A percentile compares a stretch with the other conserved stretches of the same genome.
phyloP scores from a whole-genome alignment of 2,113 vertebrate genomes.

The Cephalopterus ornatus region DNA sequence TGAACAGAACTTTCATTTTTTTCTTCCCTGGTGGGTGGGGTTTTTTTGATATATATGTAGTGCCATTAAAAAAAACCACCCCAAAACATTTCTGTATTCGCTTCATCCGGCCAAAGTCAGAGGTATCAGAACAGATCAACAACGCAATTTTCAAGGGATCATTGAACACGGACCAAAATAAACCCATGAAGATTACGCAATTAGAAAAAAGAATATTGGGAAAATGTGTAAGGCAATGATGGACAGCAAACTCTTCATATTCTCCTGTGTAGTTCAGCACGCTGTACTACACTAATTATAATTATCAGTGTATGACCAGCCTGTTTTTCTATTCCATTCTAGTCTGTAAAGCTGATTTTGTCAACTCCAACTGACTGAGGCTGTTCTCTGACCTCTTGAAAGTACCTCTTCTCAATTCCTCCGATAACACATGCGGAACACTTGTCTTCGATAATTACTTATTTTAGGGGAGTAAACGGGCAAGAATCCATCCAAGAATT shows the following conservation, averaged over 20 bases:
- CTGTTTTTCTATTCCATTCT: neutral
- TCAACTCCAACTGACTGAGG: neutral
- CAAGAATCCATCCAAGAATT: neutral
- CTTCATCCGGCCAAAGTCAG: neutral
- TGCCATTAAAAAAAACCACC: neutral
- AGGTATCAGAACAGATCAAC: neutral
- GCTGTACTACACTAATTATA: neutral
- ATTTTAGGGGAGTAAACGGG: neutral
- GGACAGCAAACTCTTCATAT: neutral
- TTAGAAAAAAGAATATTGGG: neutral
- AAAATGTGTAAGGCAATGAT: neutral
- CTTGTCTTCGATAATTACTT: neutral
- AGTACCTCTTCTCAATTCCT: neutral
- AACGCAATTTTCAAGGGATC: neutral
- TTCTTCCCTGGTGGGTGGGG: neutral
- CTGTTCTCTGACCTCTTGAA: neutral
- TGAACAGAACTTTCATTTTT: neutral
- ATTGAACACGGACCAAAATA: neutral
- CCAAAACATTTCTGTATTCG: neutral
- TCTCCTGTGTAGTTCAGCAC: neutral
- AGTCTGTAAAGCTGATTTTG: neutral
- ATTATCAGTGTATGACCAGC: neutral
- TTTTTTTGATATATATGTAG: fast-evolving
- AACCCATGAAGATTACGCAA: neutral
- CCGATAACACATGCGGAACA: neutral